Percentiles rank a stretch among this genome's conserved stretches.
Conservation (phyloP, 1,140 invertebrate genomes). For the Nautilus pompilius region DNA sequence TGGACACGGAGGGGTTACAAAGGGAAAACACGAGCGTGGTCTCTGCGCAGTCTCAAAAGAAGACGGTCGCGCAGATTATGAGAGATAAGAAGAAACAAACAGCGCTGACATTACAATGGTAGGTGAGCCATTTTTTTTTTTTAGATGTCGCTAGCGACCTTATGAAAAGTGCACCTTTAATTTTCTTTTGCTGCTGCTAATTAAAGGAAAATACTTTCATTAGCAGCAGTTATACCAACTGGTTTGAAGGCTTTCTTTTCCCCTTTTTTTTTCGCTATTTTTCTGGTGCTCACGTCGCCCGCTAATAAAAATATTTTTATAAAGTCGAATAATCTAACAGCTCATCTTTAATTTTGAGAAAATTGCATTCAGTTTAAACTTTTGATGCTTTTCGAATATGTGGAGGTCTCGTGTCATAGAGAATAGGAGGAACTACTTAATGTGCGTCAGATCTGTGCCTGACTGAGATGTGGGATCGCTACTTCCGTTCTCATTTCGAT, state of each 20-base stretch:
- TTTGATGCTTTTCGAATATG: no score
- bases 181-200: neutral
- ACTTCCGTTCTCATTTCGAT: no score
- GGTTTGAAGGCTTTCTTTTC: neutral
- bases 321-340: no score
- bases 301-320: no score
- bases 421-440: no score
- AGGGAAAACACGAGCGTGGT: constrained; percentile 19
- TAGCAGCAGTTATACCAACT: neutral
- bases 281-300: no score
- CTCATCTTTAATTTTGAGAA: no score
- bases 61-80: constrained; percentile 50
- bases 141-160: neutral
- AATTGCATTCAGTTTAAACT: no score
- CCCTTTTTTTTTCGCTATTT: neutral
- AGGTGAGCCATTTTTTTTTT: constrained; percentile 10
- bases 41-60: constrained; percentile 32
- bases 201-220: neutral
- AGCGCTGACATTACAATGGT: constrained; percentile 44
- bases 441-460: no score
- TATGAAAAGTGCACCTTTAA: neutral
- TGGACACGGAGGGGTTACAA: constrained; percentile 9
- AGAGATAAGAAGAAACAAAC: constrained; percentile 51
- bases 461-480: no score
- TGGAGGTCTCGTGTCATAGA: no score